A percentile compares a stretch with the other conserved stretches of the same genome.
phyloP scores from a whole-genome alignment of 2,113 vertebrate species.

The human (Homo sapiens) region GRCh38 chr11:45569001-45569500 shows the following conservation, averaged over 20 bases:
- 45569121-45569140: neutral
- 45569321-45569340: neutral
- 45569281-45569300: neutral
- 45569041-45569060: neutral
- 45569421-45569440: neutral
- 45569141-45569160: neutral
- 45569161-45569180: neutral
- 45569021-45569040: too few species aligned
- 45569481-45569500: neutral
- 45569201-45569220: neutral
- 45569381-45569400: neutral
- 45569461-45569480: too few species aligned
- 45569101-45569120: neutral
- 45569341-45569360: neutral
- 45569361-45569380: neutral
- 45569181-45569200: accelerated
- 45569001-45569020: neutral
- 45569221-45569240: neutral
- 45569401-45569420: neutral
- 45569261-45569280: neutral
- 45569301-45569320: neutral
- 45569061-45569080: neutral
- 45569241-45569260: neutral
- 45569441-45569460: neutral
- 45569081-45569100: neutral